These are phyloP conservation scores for Acrocephalus kingi DNA, from an alignment of 2,113 vertebrate genomes.

Conservation along the genomic window DNA sequence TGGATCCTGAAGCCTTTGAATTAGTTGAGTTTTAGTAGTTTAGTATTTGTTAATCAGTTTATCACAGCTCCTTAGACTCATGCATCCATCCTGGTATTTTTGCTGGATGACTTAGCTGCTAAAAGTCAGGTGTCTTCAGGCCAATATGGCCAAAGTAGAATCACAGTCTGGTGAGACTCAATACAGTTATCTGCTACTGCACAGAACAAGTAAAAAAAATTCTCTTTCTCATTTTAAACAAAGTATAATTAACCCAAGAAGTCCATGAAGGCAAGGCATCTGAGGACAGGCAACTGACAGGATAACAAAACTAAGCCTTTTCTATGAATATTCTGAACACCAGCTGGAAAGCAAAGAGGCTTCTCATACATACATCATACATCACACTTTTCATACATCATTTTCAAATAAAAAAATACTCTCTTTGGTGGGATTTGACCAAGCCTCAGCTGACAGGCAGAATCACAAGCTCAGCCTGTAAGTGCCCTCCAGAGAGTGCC, in stretches of 20 bases:
- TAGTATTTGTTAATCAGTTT: background rate
- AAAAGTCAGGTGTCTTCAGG: background rate
- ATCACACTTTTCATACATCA: no score
- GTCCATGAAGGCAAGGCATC: background rate
- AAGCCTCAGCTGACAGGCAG: background rate
- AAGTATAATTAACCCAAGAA: background rate
- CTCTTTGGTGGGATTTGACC: background rate
- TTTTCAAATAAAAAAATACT: background rate
- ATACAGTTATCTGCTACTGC: background rate
- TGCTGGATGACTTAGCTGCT: background rate
- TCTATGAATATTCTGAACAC: background rate
- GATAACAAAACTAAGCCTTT: background rate
- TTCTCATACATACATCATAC: background rate
- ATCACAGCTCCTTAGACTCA: background rate
- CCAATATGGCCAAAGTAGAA: conserved; percentile 40
- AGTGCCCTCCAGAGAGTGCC: background rate
- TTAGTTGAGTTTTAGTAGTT: background rate
- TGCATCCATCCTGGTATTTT: background rate
- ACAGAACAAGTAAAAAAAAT: background rate
- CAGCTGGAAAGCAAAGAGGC: background rate
- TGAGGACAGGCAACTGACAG: background rate
- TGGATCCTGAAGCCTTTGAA: background rate
- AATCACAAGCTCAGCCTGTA: background rate
- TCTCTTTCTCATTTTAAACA: background rate
- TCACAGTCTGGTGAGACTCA: background rate